These are phyloP conservation scores for Heliocidaris erythrogramma DNA, from an alignment of 35 echinoderm and acorn worm species.

Conservation along the genomic window DNA sequence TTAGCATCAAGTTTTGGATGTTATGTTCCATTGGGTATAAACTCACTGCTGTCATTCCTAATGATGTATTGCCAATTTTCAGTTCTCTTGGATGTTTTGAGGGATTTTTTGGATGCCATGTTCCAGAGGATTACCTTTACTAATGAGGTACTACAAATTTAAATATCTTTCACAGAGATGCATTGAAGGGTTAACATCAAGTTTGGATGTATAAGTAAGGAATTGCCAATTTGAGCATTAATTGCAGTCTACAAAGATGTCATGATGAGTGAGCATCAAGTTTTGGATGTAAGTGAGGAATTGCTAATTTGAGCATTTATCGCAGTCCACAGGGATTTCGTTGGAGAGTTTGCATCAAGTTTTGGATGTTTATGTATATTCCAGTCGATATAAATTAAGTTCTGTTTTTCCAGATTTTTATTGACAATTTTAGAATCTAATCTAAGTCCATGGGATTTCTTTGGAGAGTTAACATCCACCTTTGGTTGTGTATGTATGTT, in stretches of 20 bases:
- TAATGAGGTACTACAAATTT: neutral
- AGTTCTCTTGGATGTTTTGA: neutral
- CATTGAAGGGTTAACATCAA: neutral
- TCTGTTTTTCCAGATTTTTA: too few relatives aligned
- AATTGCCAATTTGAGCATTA: neutral
- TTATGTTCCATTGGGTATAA: neutral
- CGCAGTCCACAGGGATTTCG: too few relatives aligned
- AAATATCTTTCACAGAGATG: neutral
- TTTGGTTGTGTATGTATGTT: too few relatives aligned
- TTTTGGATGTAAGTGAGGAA: neutral
- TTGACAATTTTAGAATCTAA: too few relatives aligned
- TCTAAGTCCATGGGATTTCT: too few relatives aligned
- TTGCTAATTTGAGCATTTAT: too few relatives aligned
- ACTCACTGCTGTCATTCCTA: neutral
- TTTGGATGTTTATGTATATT: too few relatives aligned
- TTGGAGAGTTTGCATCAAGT: too few relatives aligned
- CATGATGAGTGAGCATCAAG: neutral
- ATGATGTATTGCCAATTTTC: neutral
- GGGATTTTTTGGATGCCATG: neutral
- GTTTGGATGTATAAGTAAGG: neutral
- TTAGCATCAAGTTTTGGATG: neutral
- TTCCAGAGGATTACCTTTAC: too few relatives aligned
- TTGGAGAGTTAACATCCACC: too few relatives aligned
- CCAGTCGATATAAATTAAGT: too few relatives aligned
- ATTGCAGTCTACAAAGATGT: neutral